A percentile compares a stretch with the other conserved stretches of the same genome.
Conservation (phyloP, 1,140 invertebrate genomes). For the Idris sp. region DNA sequence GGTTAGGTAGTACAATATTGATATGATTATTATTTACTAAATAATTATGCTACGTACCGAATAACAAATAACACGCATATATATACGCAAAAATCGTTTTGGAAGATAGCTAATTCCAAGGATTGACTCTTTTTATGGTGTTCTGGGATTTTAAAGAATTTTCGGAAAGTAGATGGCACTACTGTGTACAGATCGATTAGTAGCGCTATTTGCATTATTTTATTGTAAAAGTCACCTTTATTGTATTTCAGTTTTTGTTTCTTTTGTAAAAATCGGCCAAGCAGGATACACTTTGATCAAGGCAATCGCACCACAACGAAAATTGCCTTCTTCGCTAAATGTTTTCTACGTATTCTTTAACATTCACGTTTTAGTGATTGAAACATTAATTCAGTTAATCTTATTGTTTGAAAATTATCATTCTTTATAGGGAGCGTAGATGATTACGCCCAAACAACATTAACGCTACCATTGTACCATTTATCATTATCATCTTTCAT, state of each 20-base stretch:
- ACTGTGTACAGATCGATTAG: too few species aligned
- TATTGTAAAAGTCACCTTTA: too few species aligned
- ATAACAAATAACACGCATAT: slow-evolving; percentile 72
- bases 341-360: slow-evolving; percentile 57
- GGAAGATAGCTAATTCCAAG: slow-evolving; percentile 62
- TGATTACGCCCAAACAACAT: slow-evolving; percentile 60
- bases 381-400: slow-evolving; percentile 46
- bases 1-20: slow-evolving; percentile 77
- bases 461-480: slow-evolving; percentile 70
- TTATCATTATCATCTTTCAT: slow-evolving; percentile 68
- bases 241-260: too few species aligned
- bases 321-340: slow-evolving; percentile 49
- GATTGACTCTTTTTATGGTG: slow-evolving; percentile 46
- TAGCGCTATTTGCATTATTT: too few species aligned
- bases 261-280: too few species aligned
- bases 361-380: slow-evolving; percentile 68
- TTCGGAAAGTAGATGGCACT: too few species aligned
- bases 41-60: slow-evolving; percentile 75
- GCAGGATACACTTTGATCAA: too few species aligned
- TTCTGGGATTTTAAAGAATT: too few species aligned
- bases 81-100: slow-evolving; percentile 65
- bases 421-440: slow-evolving; percentile 34
- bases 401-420: slow-evolving; percentile 47
- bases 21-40: slow-evolving; percentile 74
- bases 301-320: too few species aligned